Evolutionary conservation across 2,888 invertebrate genomes (phyloP), one percentile per base, ranked within the genome.

Genomic region (Biston stratarius): DNA sequence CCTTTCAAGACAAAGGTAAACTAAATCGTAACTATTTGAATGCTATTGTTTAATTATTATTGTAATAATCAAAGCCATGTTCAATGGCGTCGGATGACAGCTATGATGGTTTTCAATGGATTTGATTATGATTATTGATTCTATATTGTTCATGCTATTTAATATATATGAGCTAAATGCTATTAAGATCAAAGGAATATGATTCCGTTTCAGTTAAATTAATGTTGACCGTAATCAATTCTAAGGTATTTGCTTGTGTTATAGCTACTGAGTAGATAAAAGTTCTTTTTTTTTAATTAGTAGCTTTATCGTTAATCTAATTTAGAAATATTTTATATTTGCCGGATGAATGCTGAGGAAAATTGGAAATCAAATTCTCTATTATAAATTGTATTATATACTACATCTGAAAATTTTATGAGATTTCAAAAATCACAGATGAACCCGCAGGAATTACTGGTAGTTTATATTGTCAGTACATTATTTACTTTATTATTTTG

Each of bases 1-100:
- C 64, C 24, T 52, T 33, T 5, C 47, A 47, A 59, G 64, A 64
- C 64, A 64, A 64, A 64, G 64, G 64, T 64, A 59, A 51, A 51
- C 56, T 52, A 24, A 59, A n/a, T 15, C 59, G 38, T n/a, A 42
- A 48, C 64, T 52, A 59, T 53, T 53, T 45, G 44, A 52, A 24
- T 38, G 58, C 24, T 51, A 64, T 64, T 58, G 64, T 64, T 64
- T 14, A 45, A 38, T 38, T 57, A 58, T 58, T 63, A 42, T 49
- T 15, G n/a, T 36, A 14, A 45, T 36, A 57, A 45, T 57, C 34
- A 44, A 45, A 57, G 33, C 57, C 57, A 11, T 47, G 45, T 57
- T 14, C 57, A 57, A 34, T 57, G 34, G 45, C 6, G 3, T 45
- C 40, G 11, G 45, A 36, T 47, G 57, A 47, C 45, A 45, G 45